phyloP scores from a whole-genome alignment of 2,113 vertebrate species.

The Gobiocypris rarus region DNA sequence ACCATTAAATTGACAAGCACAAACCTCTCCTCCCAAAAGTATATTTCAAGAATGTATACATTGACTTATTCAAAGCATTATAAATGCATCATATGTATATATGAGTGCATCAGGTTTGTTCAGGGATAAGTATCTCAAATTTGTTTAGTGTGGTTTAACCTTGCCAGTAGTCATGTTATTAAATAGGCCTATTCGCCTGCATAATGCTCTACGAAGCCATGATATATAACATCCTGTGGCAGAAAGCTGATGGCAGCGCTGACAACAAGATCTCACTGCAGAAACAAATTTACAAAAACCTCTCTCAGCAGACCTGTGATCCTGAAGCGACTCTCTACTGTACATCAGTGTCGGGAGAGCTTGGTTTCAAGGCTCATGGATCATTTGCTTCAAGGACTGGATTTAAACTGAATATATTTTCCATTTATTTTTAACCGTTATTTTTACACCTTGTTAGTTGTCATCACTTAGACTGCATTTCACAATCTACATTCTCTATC shows the following conservation, averaged over 20 bases:
- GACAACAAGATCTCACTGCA: slow-evolving; percentile 8
- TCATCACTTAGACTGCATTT: background rate
- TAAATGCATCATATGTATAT: background rate
- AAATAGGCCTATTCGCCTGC: background rate
- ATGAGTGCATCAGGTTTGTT: background rate
- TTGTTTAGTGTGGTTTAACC: background rate
- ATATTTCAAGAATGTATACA: background rate
- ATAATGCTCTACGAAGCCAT: background rate
- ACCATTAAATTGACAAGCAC: no score
- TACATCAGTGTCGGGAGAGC: background rate
- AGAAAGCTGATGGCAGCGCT: background rate
- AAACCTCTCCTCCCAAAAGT: no score
- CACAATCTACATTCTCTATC: background rate
- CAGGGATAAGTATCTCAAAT: background rate
- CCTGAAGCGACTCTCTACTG: background rate
- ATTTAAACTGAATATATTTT: background rate
- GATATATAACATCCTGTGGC: slow-evolving; percentile 10
- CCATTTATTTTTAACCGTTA: background rate
- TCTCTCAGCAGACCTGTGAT: background rate
- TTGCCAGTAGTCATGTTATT: background rate
- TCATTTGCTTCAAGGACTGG: background rate
- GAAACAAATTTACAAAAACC: background rate
- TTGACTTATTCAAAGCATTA: background rate
- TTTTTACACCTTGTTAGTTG: slow-evolving; percentile 1
- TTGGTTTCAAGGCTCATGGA: background rate